Conservation (phyloP, 2,888 invertebrate genomes). For the Parthenolecanium corni region DNA sequence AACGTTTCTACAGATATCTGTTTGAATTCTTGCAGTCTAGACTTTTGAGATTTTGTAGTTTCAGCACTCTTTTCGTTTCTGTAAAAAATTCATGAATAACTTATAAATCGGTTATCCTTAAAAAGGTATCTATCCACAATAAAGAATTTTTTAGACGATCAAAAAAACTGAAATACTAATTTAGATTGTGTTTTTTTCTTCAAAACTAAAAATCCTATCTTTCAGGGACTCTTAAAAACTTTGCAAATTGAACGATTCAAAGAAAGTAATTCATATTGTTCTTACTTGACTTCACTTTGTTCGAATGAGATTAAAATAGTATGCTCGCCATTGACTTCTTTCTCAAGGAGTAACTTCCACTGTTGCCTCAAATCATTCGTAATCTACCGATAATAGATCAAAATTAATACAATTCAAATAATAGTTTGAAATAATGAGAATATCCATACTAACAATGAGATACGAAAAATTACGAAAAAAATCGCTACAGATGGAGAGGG, state of each 20-base stretch:
- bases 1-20: conserved; percentile 58
- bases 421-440: background rate
- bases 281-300: background rate
- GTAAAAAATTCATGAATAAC: background rate
- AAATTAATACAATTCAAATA: background rate
- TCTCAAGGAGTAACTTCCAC: conserved; percentile 71
- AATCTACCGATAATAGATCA: conserved; percentile 46
- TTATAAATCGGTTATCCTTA: background rate
- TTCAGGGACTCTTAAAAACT: no score
- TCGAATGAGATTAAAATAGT: conserved; percentile 10
- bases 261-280: background rate
- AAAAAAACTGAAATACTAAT: no score
- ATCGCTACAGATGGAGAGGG: conserved; percentile 18
- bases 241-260: no score
- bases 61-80: conserved; percentile 3
- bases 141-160: no score
- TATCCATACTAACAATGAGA: conserved; percentile 9
- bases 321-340: conserved; percentile 42
- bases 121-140: no score
- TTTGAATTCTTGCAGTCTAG: conserved; percentile 50
- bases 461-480: conserved; percentile 20
- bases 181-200: no score
- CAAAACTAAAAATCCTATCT: no score
- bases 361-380: conserved; percentile 61
- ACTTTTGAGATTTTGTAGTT: background rate